These are phyloP conservation scores for Brachionus koreanus DNA, from an alignment of 1,140 invertebrate species.

Conservation along the genomic window DNA sequence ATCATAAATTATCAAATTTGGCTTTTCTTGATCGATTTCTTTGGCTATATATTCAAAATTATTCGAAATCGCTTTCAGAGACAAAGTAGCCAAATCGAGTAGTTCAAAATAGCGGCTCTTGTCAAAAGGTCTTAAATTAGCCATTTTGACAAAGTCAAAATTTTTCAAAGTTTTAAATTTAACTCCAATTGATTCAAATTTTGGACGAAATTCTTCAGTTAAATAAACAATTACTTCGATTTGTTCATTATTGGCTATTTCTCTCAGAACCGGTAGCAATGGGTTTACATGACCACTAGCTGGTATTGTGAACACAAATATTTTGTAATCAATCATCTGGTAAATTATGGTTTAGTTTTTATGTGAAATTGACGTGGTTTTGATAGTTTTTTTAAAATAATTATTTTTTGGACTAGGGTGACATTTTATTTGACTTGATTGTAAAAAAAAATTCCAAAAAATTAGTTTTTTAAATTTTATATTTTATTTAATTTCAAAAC, in stretches of 20 bases:
- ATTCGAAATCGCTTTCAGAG: background rate
- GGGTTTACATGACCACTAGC: slow-evolving; percentile 10
- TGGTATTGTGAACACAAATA: slow-evolving; percentile 9
- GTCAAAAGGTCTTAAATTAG: slow-evolving; percentile 15
- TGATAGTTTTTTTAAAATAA: too few species aligned
- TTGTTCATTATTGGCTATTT: background rate
- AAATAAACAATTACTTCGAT: slow-evolving; percentile 16
- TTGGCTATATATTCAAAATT: slow-evolving; percentile 29
- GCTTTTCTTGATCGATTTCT: slow-evolving; percentile 30
- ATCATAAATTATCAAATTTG: slow-evolving; percentile 30
- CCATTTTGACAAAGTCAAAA: slow-evolving; percentile 27
- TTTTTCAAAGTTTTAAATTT: slow-evolving; percentile 1
- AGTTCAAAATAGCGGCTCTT: slow-evolving; percentile 13
- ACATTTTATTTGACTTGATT: background rate
- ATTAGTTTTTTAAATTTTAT: background rate
- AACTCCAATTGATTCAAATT: slow-evolving; percentile 10
- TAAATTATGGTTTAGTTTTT: background rate
- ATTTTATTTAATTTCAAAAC: background rate
- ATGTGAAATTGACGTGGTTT: too few species aligned
- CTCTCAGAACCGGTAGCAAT: background rate
- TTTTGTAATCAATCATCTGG: background rate
- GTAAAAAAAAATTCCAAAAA: too few species aligned
- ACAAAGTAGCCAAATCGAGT: slow-evolving; percentile 10
- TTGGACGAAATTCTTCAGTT: slow-evolving; percentile 4
- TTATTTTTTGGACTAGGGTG: too few species aligned